Evolutionary conservation across 2,888 invertebrate species (phyloP).

Genomic region (Hirtodrosophila histrioides): DNA sequence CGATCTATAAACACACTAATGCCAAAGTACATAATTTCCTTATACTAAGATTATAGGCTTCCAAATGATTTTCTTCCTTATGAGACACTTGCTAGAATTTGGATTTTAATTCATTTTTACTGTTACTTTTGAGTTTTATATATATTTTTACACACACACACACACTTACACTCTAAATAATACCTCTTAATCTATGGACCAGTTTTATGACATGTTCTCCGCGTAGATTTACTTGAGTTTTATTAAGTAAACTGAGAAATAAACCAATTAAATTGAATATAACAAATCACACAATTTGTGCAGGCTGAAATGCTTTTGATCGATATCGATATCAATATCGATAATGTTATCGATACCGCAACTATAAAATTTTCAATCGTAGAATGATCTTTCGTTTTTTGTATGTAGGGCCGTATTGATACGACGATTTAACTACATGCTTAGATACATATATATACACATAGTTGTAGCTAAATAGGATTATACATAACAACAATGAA

Average conservation of each 20-base stretch:
- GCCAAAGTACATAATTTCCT: background rate
- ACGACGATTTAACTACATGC: conserved; percentile 12
- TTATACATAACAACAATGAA: conserved; percentile 31
- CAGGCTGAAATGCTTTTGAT: conserved; percentile 31
- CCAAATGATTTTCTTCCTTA: conserved; percentile 23
- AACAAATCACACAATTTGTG: conserved; percentile 7
- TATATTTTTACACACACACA: conserved; percentile 6
- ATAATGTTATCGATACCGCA: conserved; percentile 15
- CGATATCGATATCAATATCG: conserved; percentile 24
- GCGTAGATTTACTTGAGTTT: conserved; percentile 55
- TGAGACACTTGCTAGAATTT: background rate
- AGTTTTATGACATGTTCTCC: conserved; percentile 59
- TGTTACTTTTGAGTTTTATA: conserved; percentile 1
- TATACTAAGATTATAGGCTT: conserved; percentile 15
- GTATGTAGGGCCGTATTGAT: conserved; percentile 8
- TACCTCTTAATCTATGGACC: conserved; percentile 77
- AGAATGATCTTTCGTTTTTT: conserved; percentile 8
- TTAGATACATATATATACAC: conserved; percentile 11
- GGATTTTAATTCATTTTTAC: background rate
- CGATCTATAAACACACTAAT: conserved; percentile 2
- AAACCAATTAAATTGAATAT: conserved; percentile 41
- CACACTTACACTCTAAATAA: conserved; percentile 46
- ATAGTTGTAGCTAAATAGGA: conserved; percentile 22
- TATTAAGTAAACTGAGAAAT: conserved; percentile 44
- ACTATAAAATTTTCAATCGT: conserved; percentile 8